These are phyloP conservation scores for Clupea harengus DNA, from an alignment of 2,113 vertebrate genomes.

Conservation along the genomic window DNA sequence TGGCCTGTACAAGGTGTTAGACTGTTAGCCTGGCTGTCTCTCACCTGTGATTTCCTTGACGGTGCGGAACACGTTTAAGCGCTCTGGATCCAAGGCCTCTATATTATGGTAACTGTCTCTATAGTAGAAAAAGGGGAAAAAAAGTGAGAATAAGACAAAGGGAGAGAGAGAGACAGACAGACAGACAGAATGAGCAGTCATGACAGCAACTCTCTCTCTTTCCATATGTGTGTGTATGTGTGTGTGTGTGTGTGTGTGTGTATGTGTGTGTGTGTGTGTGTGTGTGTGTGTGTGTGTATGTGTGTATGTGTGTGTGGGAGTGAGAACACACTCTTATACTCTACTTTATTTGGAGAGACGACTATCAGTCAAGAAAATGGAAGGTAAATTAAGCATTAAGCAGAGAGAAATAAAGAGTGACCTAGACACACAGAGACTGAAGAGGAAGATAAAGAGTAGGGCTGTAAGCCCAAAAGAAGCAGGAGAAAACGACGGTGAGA, in stretches of 20 bases:
- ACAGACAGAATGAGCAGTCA: background rate
- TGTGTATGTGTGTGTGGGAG: background rate
- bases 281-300: background rate
- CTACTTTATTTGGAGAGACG: background rate
- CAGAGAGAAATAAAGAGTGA: background rate
- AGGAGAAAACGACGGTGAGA: background rate
- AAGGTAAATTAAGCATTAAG: background rate
- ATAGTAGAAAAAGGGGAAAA: constrained; percentile 33
- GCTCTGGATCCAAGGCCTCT: constrained; percentile 89
- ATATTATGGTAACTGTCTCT: constrained; percentile 95
- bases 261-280: background rate
- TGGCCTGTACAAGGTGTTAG: background rate
- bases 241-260: background rate
- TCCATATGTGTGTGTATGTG: background rate
- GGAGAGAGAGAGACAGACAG: background rate
- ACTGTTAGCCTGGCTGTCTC: background rate
- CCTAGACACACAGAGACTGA: background rate
- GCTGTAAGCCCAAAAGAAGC: too few relatives aligned
- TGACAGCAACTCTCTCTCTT: background rate
- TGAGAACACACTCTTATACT: too few relatives aligned
- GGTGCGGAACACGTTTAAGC: constrained; percentile 89
- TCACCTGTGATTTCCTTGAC: constrained; percentile 97
- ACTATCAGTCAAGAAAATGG: background rate
- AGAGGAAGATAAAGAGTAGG: background rate
- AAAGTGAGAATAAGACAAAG: background rate